A percentile compares a stretch with the other conserved stretches of the same genome.
These are phyloP conservation scores for Psylliodes chrysocephalus DNA, from an alignment of 2,888 invertebrate species.

Conservation along the genomic window DNA sequence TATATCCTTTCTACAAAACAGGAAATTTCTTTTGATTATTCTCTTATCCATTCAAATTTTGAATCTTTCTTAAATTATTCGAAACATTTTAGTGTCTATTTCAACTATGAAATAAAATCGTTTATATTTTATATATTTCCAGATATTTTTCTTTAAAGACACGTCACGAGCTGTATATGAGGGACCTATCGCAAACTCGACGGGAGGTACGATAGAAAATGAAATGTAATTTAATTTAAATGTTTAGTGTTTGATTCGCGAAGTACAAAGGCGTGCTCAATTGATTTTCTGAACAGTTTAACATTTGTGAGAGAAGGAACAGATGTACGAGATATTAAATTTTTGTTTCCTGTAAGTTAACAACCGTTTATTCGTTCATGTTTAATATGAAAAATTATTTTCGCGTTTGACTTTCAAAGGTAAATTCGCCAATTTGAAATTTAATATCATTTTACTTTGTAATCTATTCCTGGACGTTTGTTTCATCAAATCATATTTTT, in stretches of 20 bases:
- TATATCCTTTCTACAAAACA: too few species aligned
- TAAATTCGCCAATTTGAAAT: neutral
- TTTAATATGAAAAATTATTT: slow-evolving; percentile 8
- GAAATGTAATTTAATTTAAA: slow-evolving; percentile 54
- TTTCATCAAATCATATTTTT: too few species aligned
- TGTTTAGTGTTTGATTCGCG: slow-evolving; percentile 50
- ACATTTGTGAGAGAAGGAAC: slow-evolving; percentile 51
- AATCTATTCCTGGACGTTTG: too few species aligned
- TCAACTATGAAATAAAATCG: slow-evolving; percentile 32
- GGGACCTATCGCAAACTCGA: slow-evolving; percentile 47
- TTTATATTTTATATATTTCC: slow-evolving; percentile 36
- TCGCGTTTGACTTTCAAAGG: neutral
- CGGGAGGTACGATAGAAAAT: slow-evolving; percentile 53
- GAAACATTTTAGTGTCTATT: neutral
- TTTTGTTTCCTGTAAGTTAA: slow-evolving; percentile 24
- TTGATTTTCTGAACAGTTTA: slow-evolving; percentile 51
- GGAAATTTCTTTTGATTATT: too few species aligned
- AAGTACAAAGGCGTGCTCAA: slow-evolving; percentile 41
- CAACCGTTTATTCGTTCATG: neutral
- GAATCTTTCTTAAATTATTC: too few species aligned
- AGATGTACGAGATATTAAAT: slow-evolving; percentile 49
- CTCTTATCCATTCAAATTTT: too few species aligned
- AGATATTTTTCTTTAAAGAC: slow-evolving; percentile 33
- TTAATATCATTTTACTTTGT: neutral
- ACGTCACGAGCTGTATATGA: slow-evolving; percentile 33